A percentile compares a stretch with the other conserved stretches of the same genome.
These are phyloP conservation scores for Scaptomyza polygonia DNA, from an alignment of 2,888 invertebrate species.

Conservation along the genomic window DNA sequence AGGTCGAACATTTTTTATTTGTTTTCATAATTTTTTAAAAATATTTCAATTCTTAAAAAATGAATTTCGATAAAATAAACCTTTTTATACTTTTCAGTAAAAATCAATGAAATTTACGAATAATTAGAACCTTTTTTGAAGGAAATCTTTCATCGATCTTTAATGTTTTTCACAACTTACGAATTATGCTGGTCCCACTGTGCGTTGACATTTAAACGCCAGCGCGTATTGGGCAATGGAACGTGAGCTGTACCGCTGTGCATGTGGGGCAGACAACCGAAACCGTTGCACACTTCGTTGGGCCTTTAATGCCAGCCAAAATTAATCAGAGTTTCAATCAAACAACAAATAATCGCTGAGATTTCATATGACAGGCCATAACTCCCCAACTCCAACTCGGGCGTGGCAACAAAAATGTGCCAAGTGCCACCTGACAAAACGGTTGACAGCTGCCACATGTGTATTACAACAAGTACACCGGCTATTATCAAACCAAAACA, in stretches of 20 bases:
- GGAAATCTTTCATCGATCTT: too few species aligned
- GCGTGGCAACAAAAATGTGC: constrained; percentile 53
- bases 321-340: constrained; percentile 79
- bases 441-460: constrained; percentile 34
- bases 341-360: constrained; percentile 73
- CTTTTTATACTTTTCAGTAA: too few species aligned
- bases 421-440: constrained; percentile 49
- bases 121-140: too few species aligned
- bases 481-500: too few species aligned
- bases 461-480: constrained; percentile 7
- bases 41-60: too few species aligned
- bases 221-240: constrained; percentile 53
- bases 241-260: constrained; percentile 46
- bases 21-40: too few species aligned
- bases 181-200: constrained; percentile 8
- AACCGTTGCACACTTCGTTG: constrained; percentile 6
- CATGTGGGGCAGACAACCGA: constrained; percentile 11
- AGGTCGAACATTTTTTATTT: too few species aligned
- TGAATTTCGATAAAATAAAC: not conserved
- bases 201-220: constrained; percentile 32
- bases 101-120: not conserved
- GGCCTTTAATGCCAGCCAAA: constrained; percentile 38
- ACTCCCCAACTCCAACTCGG: too few species aligned
- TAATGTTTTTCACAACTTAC: too few species aligned
- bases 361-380: constrained; percentile 67